A percentile compares a stretch with the other conserved stretches of the same genome.
These are phyloP conservation scores for Pelusios castaneus DNA, from an alignment of 2,113 vertebrate genomes.

Conservation along the genomic window DNA sequence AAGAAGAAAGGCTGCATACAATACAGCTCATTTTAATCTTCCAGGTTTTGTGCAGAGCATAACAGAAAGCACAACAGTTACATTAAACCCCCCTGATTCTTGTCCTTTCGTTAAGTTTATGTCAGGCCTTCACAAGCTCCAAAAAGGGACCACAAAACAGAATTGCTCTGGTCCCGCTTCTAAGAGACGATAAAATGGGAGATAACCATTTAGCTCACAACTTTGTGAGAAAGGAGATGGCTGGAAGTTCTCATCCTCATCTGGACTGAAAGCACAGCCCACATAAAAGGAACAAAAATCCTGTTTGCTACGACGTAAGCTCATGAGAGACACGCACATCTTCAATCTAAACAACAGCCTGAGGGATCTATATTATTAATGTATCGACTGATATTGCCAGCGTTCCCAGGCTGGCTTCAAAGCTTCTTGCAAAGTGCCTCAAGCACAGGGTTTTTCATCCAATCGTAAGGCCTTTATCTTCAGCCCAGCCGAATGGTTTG, in stretches of 20 bases:
- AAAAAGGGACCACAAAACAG: slow-evolving; percentile 43
- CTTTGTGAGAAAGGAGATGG: slow-evolving; percentile 68
- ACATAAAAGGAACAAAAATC: slow-evolving; percentile 73
- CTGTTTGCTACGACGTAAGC: slow-evolving; percentile 62
- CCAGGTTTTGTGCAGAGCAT: accelerated
- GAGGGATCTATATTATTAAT: slow-evolving; percentile 73
- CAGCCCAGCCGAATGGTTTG: slow-evolving; percentile 52
- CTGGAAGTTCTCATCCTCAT: slow-evolving; percentile 69
- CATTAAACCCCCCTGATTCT: neutral
- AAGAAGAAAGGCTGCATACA: neutral
- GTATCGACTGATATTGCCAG: slow-evolving; percentile 64
- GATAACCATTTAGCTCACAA: slow-evolving; percentile 36
- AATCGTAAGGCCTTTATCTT: slow-evolving; percentile 48
- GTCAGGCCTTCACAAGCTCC: neutral
- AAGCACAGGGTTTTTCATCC: slow-evolving; percentile 47
- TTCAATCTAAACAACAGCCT: slow-evolving; percentile 61
- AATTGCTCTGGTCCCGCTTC: slow-evolving; percentile 30
- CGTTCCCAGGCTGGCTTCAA: slow-evolving; percentile 73
- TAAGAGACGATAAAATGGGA: neutral
- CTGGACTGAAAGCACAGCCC: slow-evolving; percentile 58
- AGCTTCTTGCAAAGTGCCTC: slow-evolving; percentile 46
- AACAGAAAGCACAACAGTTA: neutral
- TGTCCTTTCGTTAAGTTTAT: neutral
- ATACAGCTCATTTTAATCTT: accelerated
- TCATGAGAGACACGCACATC: slow-evolving; percentile 64